Conservation (phyloP, 2,113 vertebrate genomes). For the Amphiprion ocellaris region DNA sequence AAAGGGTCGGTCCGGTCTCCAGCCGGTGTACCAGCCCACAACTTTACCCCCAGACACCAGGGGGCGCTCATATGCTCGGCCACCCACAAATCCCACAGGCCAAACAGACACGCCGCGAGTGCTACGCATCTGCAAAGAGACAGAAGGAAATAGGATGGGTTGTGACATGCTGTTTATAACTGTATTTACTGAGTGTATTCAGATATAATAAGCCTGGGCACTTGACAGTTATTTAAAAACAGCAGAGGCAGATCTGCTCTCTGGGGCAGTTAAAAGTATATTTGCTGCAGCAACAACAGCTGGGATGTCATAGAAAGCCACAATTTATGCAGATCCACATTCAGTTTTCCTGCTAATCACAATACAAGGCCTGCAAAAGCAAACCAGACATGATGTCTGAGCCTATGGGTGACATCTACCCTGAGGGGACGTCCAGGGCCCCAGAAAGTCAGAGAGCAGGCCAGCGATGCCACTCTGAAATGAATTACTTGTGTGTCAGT, state of each 20-base stretch:
- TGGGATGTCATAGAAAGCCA: not conserved
- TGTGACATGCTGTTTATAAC: not conserved
- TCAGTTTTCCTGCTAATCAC: not conserved
- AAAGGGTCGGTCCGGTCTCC: constrained; percentile 96
- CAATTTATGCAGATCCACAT: not conserved
- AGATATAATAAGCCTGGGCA: not conserved
- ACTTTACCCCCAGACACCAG: constrained; percentile 94
- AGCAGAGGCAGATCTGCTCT: constrained; percentile 7
- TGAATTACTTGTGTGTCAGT: constrained; percentile 34
- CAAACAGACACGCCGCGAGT: constrained; percentile 95
- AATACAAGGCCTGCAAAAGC: not conserved
- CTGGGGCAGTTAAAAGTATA: no score
- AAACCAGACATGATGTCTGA: not conserved
- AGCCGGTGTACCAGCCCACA: constrained; percentile 98
- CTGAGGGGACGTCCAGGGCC: not conserved
- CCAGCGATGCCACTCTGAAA: constrained; percentile 1
- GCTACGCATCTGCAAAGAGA: constrained; percentile 90
- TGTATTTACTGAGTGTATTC: not conserved
- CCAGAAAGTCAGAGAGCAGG: not conserved
- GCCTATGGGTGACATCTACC: not conserved
- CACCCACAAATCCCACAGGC: constrained; percentile 97
- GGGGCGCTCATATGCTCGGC: constrained; percentile 94
- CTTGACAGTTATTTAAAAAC: constrained; percentile 3
- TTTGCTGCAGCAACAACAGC: no score
- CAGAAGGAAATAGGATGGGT: constrained; percentile 1